Conservation (phyloP, 2,888 invertebrate genomes). For the Tachina grossa region DNA sequence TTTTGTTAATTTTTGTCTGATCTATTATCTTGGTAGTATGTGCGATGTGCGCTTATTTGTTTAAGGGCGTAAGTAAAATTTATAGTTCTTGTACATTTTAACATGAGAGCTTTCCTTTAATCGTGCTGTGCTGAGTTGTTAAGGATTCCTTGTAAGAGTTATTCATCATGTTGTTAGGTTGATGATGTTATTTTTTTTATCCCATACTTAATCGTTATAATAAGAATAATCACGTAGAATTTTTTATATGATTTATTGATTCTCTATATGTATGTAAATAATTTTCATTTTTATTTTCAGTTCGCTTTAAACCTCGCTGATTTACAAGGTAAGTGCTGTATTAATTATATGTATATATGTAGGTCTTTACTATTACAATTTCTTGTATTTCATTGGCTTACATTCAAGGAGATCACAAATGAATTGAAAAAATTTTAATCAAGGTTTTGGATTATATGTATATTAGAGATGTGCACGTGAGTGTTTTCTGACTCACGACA, state of each 20-base stretch:
- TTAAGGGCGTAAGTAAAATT: constrained; percentile 44
- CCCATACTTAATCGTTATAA: constrained; percentile 37
- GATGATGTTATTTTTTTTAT: constrained; percentile 46
- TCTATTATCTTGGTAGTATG: constrained; percentile 14
- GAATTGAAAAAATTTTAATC: too few species aligned
- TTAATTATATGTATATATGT: background rate
- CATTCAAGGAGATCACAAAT: too few species aligned
- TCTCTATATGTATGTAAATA: background rate
- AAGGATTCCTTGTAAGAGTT: constrained; percentile 26
- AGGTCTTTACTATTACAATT: too few species aligned
- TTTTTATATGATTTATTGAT: background rate
- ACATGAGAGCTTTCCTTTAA: constrained; percentile 21
- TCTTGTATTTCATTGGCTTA: too few species aligned
- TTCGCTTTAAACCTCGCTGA: background rate
- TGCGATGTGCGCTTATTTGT: constrained; percentile 40
- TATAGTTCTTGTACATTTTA: background rate
- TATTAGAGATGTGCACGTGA: too few species aligned
- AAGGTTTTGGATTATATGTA: too few species aligned
- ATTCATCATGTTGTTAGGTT: constrained; percentile 45
- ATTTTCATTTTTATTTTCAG: background rate
- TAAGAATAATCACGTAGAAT: constrained; percentile 9
- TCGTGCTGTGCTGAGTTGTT: constrained; percentile 53
- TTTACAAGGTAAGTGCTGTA: too few species aligned
- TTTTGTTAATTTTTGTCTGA: background rate
- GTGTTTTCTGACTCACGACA: too few species aligned